These are phyloP conservation scores for Paratrypauchen microcephalus DNA, from an alignment of 2,797 vertebrate species.

Conservation along the genomic window DNA sequence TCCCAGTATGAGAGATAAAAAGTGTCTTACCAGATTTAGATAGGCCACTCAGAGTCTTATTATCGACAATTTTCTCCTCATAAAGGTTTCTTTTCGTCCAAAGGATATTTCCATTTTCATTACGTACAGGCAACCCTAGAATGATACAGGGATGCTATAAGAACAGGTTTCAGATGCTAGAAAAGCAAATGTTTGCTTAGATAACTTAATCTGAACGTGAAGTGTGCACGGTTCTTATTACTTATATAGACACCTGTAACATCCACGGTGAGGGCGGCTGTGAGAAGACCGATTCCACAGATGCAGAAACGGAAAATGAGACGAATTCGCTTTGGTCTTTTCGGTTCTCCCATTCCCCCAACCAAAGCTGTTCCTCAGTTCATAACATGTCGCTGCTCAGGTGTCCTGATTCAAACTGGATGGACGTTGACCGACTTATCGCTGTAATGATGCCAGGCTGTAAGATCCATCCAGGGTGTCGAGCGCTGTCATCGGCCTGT, in stretches of 20 bases:
- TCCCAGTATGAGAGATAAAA: constrained; percentile 29
- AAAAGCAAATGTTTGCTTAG: background rate
- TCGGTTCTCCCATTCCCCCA: constrained; percentile 72
- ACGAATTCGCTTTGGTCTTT: constrained; percentile 69
- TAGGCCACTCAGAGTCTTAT: constrained; percentile 54
- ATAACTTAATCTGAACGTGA: background rate
- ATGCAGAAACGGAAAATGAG: constrained; percentile 71
- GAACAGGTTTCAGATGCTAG: background rate
- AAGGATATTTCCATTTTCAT: constrained; percentile 33
- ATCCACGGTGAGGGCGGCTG: constrained; percentile 59
- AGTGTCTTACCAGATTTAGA: constrained; percentile 68
- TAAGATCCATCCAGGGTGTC: constrained; percentile 31
- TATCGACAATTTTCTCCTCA: constrained; percentile 48
- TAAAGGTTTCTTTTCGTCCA: constrained; percentile 63
- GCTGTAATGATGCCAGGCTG: constrained; percentile 6
- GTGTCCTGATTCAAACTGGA: constrained; percentile 16
- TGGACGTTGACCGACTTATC: constrained; percentile 14
- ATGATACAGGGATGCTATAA: background rate
- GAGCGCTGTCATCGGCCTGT: constrained; percentile 36
- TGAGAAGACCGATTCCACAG: constrained; percentile 68
- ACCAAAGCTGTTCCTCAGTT: constrained; percentile 38
- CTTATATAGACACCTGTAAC: constrained; percentile 67
- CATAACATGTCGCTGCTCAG: constrained; percentile 67
- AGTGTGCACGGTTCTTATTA: background rate
- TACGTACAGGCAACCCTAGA: constrained; percentile 31